Base-by-base conservation (phyloP, 2,113 vertebrate species). In the Ctenomys sociabilis region DNA sequence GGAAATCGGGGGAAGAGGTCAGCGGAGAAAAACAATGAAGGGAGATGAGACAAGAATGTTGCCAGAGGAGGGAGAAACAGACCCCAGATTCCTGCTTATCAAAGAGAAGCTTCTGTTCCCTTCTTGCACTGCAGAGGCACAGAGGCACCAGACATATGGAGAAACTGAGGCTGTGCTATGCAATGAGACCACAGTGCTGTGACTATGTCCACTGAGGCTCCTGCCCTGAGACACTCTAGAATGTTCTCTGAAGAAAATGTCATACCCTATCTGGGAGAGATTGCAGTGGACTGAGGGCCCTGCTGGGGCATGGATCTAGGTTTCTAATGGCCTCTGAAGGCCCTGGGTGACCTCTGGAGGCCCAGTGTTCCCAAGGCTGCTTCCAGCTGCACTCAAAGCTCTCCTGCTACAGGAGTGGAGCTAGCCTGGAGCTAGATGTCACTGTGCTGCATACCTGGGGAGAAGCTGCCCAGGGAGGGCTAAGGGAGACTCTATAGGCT, bases 1-100 rank as follows among this genome's bases (percentile, higher is more conserved):
- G 97, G 97, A 97, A 97, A 96, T 93, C 83, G 10, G 95, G 92
- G 87, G 95, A 88, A 97, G 95, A 97, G 96, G 97, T 97, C 96
- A 97, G 95, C 40, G 93, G 77, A 96, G 96, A 95, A 96, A 95
- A 95, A 96, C 94, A 97, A 95, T 90, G 78, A 24, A 30, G 24
- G 95, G 73, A 87, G 86, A 77, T 77, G 86, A 78, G 89, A 57
- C 49, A 73, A 87, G 63, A 94, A 81, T 5, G 28, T 66, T 43
- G 30, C 35, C 54, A 28, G 82, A 24, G 75, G 73, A 21, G n/a
- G 43, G 59, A 85, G 59, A 70, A 92, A 37, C 30, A 88, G 95
- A 54, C 57, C 85, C 35, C 49, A n/a, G 73, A 89, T 37, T 45
- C 37, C 54, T 13, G 64, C 10, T 70, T 37, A 45, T 59, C 80